Evolutionary conservation across 2,888 invertebrate species (phyloP), one percentile per base, ranked within the genome.

Genomic region (Netelia inedita): DNA sequence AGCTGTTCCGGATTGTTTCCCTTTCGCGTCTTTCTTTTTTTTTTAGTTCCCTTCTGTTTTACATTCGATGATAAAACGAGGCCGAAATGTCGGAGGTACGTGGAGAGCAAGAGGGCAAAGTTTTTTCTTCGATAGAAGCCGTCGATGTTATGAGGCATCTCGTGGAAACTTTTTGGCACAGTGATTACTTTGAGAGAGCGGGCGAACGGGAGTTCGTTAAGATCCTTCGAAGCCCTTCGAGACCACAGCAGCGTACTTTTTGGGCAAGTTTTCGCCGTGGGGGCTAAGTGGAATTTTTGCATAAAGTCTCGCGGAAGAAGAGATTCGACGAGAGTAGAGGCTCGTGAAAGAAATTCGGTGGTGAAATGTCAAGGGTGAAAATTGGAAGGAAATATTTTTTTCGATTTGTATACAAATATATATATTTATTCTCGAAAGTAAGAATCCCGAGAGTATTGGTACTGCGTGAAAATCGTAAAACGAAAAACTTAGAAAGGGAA

Each of bases 121-220:
- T 35, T 72, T 57, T 28, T 21, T 72, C 41, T 21, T 43, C 71
- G 46, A 21, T 57, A 57, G 6, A 57, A 72, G 57, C 63, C 59
- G 55, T 55, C 35, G 28, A 63, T 71, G 53, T 35, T 75, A n/a
- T n/a, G 55, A 43, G 66, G 35, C 46, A 72, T 76, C 46, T 66
- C 43, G 16, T 2, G 55, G 16, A 72, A 55, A 11, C 11, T 43
- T 66, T 55, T 57, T 59, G 46, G 19, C 50, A 78, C 41, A 72
- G 82, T 82, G 75, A 82, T 82, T 82, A 78, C 76, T 76, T 76
- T 66, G 71, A 63, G 75, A 63, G 65, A 72, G 65, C 46, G 28
- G 35, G 57, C 43, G 69, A 69, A 82, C 46, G 74, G 72, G 76
- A 74, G 74, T 68, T 82, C 71, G 81, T 76, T 82, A 76, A 71